Conservation (phyloP, 2,113 vertebrate species). For the Paracanthobrama guichenoti region DNA sequence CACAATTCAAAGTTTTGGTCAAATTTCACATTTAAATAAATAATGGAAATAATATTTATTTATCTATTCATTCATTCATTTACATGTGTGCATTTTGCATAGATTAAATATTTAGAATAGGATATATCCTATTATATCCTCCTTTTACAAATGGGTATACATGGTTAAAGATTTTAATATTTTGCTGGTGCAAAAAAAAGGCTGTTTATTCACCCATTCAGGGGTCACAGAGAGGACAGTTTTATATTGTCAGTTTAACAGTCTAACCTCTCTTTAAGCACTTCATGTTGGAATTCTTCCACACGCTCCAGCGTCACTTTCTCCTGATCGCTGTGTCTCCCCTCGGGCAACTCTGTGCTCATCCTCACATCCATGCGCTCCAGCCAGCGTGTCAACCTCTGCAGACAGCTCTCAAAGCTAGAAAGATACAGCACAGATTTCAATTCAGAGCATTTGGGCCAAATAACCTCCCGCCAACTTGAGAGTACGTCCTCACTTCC, state of each 20-base stretch:
- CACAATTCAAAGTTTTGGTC: background rate
- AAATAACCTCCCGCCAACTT: background rate
- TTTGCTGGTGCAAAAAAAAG: background rate
- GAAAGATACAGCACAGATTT: conserved; percentile 31
- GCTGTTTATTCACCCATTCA: background rate
- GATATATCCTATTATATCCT: too few relatives aligned
- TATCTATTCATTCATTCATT: too few relatives aligned
- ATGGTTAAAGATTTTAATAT: background rate
- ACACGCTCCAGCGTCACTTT: conserved; percentile 86
- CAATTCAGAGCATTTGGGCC: background rate
- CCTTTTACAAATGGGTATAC: background rate
- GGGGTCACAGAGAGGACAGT: background rate
- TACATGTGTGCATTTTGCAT: background rate
- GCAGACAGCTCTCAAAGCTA: conserved; percentile 89
- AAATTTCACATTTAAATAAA: background rate
- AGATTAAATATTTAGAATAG: background rate
- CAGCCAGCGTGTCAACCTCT: conserved; percentile 88
- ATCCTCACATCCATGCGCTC: conserved; percentile 87
- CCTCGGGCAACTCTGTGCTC: conserved; percentile 82
- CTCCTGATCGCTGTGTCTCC: conserved; percentile 82
- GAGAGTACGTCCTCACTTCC: background rate
- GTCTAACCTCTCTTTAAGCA: conserved; percentile 85
- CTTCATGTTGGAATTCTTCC: conserved; percentile 88
- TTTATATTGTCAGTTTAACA: background rate
- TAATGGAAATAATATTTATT: too few relatives aligned